phyloP scores from a whole-genome alignment of 2,797 vertebrate genomes.

The Streptopelia turtur region DNA sequence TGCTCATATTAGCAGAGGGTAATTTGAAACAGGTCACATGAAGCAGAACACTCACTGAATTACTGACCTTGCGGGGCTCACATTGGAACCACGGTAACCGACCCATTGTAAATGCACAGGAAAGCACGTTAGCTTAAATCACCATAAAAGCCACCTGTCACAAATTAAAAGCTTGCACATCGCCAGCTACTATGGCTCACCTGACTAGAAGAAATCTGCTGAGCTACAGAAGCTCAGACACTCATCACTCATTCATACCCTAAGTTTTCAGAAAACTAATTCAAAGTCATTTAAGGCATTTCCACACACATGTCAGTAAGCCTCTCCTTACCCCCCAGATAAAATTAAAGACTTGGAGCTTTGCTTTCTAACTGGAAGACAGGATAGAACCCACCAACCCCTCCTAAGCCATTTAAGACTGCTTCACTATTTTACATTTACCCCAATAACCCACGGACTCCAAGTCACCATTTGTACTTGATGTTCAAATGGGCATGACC shows the following conservation, averaged over 20 bases:
- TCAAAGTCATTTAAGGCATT: not conserved
- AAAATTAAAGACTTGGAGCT: not conserved
- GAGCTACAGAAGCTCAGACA: not conserved
- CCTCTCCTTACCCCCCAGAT: not conserved
- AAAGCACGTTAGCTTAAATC: slow-evolving; percentile 6
- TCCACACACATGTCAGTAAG: not conserved
- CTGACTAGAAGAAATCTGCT: slow-evolving; percentile 18
- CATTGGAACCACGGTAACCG: not conserved
- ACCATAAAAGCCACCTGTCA: slow-evolving; percentile 50
- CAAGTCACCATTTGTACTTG: not conserved
- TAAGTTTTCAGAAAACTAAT: not conserved
- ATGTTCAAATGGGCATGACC: not conserved
- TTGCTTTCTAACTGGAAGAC: not conserved
- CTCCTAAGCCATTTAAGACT: not conserved
- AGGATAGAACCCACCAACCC: not conserved
- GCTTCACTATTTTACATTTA: not conserved
- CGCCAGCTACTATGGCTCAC: slow-evolving; percentile 24
- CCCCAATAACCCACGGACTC: not conserved
- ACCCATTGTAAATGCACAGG: slow-evolving; percentile 23
- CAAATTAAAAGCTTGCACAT: not conserved
- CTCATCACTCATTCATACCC: not conserved
- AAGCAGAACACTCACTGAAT: not conserved
- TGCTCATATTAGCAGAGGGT: not conserved
- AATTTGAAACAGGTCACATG: not conserved
- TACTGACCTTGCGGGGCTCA: not conserved